Conservation (phyloP, 1,140 invertebrate genomes). For the Conus ventricosus region DNA sequence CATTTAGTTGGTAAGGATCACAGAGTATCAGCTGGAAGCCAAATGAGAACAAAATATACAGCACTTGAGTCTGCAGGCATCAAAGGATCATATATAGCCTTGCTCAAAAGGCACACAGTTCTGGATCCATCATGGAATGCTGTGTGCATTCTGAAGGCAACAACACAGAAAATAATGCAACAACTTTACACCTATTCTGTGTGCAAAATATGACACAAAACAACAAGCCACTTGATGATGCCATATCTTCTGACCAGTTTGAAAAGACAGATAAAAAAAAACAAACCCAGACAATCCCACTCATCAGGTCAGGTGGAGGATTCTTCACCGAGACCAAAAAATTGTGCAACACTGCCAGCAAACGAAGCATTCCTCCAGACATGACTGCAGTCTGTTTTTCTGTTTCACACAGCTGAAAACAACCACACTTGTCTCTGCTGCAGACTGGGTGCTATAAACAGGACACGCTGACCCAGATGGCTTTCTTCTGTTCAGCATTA, state of each 20-base stretch:
- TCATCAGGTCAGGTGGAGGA: background rate
- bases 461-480: constrained; percentile 86
- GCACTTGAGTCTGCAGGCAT: background rate
- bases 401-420: background rate
- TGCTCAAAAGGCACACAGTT: background rate
- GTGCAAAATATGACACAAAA: background rate
- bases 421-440: background rate
- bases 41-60: background rate
- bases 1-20: background rate
- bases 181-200: background rate
- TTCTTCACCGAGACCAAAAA: background rate
- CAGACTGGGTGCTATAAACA: background rate
- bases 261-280: background rate
- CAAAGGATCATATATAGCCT: background rate
- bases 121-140: background rate
- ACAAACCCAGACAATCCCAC: background rate
- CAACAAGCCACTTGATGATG: background rate
- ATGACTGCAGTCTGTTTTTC: background rate
- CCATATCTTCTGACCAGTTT: background rate
- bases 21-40: background rate
- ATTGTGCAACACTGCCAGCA: background rate
- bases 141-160: background rate
- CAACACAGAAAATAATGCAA: background rate
- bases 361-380: too few species aligned
- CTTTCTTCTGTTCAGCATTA: constrained; percentile 96